These are phyloP conservation scores for Gasterosteus nipponicus DNA, from an alignment of 2,113 vertebrate species.

Conservation along the genomic window DNA sequence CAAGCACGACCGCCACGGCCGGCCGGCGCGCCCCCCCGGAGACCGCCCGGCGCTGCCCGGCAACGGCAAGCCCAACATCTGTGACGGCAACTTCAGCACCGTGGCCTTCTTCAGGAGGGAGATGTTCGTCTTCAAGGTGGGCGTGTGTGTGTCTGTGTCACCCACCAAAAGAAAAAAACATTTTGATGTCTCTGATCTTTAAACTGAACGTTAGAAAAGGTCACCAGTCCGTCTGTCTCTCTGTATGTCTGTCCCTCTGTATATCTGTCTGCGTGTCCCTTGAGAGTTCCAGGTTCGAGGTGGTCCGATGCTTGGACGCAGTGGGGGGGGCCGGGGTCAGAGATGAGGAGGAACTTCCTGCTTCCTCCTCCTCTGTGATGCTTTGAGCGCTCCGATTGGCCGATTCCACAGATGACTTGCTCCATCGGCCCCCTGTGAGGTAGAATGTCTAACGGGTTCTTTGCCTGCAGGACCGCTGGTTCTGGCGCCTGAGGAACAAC, in stretches of 20 bases:
- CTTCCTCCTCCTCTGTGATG: not conserved
- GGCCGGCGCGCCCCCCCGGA: constrained; percentile 87
- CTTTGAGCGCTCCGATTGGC: no score
- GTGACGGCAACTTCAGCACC: constrained; percentile 97
- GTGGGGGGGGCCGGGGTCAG: no score
- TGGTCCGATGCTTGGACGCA: no score
- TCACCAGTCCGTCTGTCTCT: constrained; percentile 45
- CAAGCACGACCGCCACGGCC: constrained; percentile 89
- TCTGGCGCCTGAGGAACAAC: constrained; percentile 97
- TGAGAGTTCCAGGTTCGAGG: no score
- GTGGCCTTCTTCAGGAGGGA: constrained; percentile 96
- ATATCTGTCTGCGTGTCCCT: constrained; percentile 13
- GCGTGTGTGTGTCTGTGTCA: constrained; percentile 1
- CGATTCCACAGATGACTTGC: no score
- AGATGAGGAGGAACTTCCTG: no score
- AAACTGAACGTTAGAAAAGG: constrained; percentile 69
- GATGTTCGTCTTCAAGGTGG: constrained; percentile 98
- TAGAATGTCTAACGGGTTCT: not conserved
- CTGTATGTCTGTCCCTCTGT: not conserved
- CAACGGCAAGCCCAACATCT: constrained; percentile 94
- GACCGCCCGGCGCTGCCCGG: constrained; percentile 89
- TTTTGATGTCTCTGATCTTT: constrained; percentile 68
- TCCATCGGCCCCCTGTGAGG: not conserved
- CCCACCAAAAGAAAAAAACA: constrained; percentile 42
- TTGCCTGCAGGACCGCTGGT: constrained; percentile 89